phyloP scores from a whole-genome alignment of 2,797 vertebrate genomes.

The Hippoglossus hippoglossus region DNA sequence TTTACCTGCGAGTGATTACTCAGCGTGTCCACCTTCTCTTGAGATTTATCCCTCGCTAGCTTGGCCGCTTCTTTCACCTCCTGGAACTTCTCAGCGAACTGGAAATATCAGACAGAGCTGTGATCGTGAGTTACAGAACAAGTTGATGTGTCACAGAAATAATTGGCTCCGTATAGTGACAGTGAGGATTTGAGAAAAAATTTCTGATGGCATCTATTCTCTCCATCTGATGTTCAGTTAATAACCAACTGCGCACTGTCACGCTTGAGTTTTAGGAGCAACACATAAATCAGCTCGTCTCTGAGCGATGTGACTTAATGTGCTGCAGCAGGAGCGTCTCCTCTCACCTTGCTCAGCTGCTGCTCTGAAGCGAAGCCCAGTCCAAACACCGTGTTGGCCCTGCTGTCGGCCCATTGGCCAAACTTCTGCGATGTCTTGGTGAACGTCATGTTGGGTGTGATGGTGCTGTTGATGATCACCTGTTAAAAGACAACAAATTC shows the following conservation, averaged over 20 bases:
- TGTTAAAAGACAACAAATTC: slow-evolving; percentile 61
- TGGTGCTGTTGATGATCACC: slow-evolving; percentile 99
- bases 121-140: slow-evolving; percentile 12
- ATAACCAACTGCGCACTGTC: background rate
- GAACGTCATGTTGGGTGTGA: slow-evolving; percentile 98
- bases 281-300: background rate
- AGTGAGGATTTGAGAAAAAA: background rate
- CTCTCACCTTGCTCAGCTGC: slow-evolving; percentile 92
- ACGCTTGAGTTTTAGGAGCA: background rate
- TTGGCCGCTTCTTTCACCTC: slow-evolving; percentile 96
- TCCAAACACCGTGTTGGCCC: slow-evolving; percentile 97
- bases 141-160: slow-evolving; percentile 14
- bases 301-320: background rate
- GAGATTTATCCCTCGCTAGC: slow-evolving; percentile 93
- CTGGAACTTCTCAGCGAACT: slow-evolving; percentile 99
- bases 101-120: slow-evolving; percentile 39
- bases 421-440: slow-evolving; percentile 98
- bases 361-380: slow-evolving; percentile 94
- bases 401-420: slow-evolving; percentile 97
- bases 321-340: background rate
- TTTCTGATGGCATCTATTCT: slow-evolving; percentile 6
- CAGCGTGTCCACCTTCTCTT: slow-evolving; percentile 93
- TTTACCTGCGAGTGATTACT: slow-evolving; percentile 95
- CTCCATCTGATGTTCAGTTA: slow-evolving; percentile 1
- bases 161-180: slow-evolving; percentile 1